phyloP scores from a whole-genome alignment of 2,888 invertebrate genomes.

The Leistus spinibarbis region DNA sequence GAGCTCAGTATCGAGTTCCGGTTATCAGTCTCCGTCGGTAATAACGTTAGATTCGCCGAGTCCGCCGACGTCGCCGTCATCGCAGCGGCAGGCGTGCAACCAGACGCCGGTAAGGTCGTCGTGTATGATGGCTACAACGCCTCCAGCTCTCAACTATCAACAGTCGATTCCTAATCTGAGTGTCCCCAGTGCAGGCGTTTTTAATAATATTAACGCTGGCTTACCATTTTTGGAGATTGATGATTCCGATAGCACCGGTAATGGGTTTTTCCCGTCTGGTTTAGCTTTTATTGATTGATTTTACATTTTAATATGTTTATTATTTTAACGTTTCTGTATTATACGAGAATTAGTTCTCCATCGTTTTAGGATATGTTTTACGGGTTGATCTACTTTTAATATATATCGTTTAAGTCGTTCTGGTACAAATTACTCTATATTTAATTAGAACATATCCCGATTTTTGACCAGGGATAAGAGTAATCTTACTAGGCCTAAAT shows the following conservation, averaged over 20 bases:
- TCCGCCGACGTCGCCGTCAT: slow-evolving; percentile 59
- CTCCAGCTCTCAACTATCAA: slow-evolving; percentile 1
- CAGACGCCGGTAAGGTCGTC: slow-evolving; percentile 23
- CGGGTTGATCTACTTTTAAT: too few species aligned
- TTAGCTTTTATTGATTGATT: not conserved
- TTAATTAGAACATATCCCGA: too few species aligned
- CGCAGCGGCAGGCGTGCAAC: slow-evolving; percentile 18
- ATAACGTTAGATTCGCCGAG: slow-evolving; percentile 71
- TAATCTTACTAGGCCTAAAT: too few species aligned
- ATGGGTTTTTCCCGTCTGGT: slow-evolving; percentile 9
- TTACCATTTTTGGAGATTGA: slow-evolving; percentile 19
- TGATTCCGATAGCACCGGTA: slow-evolving; percentile 24
- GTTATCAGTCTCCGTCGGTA: slow-evolving; percentile 66
- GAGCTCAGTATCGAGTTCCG: slow-evolving; percentile 64
- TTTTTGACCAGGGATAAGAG: too few species aligned
- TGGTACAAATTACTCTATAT: too few species aligned
- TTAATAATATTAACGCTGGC: not conserved
- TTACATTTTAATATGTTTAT: not conserved
- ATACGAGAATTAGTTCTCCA: too few species aligned
- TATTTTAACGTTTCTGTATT: too few species aligned
- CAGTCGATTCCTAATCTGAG: slow-evolving; percentile 6
- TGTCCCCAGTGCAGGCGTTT: not conserved
- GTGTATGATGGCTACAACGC: slow-evolving; percentile 30
- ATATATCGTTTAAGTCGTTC: too few species aligned
- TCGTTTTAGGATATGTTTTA: too few species aligned